Conservation (phyloP, 2,888 invertebrate genomes). For the Aporophyla lueneburgensis region DNA sequence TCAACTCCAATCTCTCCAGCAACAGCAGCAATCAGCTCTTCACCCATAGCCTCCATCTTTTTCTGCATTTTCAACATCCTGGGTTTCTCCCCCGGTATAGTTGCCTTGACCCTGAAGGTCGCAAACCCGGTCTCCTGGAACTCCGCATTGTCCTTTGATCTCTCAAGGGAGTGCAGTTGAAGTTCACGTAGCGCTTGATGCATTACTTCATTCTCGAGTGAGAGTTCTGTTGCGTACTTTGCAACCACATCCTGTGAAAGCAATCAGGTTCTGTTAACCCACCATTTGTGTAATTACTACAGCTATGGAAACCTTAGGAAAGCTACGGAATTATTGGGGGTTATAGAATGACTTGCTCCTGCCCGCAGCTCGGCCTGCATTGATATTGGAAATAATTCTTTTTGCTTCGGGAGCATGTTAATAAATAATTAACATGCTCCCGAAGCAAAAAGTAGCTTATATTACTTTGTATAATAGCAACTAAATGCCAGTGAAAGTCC, state of each 20-base stretch:
- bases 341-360: background rate
- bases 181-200: slow-evolving; percentile 91
- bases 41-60: slow-evolving; percentile 88
- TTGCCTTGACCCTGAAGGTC: slow-evolving; percentile 93
- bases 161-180: slow-evolving; percentile 93
- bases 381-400: no score
- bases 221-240: slow-evolving; percentile 90
- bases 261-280: background rate
- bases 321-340: background rate
- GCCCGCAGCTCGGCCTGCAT: background rate
- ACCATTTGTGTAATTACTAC: background rate
- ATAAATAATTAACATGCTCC: no score
- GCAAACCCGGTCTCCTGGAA: slow-evolving; percentile 94
- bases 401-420: no score
- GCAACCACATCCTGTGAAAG: slow-evolving; percentile 91
- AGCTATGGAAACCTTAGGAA: background rate
- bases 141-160: slow-evolving; percentile 92
- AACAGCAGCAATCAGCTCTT: slow-evolving; percentile 90
- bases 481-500: no score
- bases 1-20: slow-evolving; percentile 85
- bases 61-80: slow-evolving; percentile 90
- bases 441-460: no score
- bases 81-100: slow-evolving; percentile 88
- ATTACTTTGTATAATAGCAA: no score
- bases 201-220: slow-evolving; percentile 88